These are phyloP conservation scores for Motacilla tschutschensis DNA, from an alignment of 2,113 vertebrate genomes.

Conservation along the genomic window DNA sequence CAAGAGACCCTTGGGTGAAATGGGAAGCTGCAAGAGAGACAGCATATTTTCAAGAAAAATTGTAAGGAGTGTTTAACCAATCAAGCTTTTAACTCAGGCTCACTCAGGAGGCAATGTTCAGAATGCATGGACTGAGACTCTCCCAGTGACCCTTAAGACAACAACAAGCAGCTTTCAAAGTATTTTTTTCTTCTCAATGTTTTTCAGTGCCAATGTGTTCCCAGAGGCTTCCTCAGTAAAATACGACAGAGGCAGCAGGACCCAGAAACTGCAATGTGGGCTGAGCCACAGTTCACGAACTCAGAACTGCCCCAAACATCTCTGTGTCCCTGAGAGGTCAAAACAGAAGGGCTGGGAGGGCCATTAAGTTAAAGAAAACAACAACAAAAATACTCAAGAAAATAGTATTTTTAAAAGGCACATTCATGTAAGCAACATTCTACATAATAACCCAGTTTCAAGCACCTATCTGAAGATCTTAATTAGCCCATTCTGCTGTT, in stretches of 20 bases:
- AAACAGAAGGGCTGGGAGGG: background rate
- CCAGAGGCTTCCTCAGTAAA: background rate
- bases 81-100: background rate
- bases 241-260: background rate
- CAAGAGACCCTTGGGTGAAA: conserved; percentile 26
- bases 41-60: conserved; percentile 27
- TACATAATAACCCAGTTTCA: conserved; percentile 18
- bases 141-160: background rate
- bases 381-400: background rate
- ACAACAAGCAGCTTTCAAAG: background rate
- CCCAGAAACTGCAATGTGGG: background rate
- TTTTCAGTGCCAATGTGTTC: background rate
- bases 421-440: background rate
- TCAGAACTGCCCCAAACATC: background rate
- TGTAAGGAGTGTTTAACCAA: conserved; percentile 35
- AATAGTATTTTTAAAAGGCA: background rate
- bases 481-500: conserved; percentile 48
- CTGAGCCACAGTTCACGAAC: background rate
- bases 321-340: background rate
- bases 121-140: background rate
- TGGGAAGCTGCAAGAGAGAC: conserved; percentile 14
- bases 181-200: conserved; percentile 10
- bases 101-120: background rate
- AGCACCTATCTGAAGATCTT: conserved; percentile 54
- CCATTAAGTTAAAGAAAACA: background rate